These are phyloP conservation scores for Melipona bicolor DNA, from an alignment of 2,888 invertebrate genomes.

Conservation along the genomic window DNA sequence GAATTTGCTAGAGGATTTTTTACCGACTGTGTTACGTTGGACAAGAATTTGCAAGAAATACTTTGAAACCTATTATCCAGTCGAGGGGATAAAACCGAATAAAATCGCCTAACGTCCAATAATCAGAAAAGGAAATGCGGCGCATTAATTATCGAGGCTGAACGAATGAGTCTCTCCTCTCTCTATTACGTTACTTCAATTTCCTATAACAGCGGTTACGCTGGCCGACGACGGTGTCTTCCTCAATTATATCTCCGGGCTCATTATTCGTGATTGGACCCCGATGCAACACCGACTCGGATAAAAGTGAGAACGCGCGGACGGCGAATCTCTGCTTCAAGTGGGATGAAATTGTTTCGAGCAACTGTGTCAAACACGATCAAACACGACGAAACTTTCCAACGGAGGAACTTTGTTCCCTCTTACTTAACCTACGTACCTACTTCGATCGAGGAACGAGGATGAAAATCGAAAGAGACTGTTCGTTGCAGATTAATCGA, in stretches of 20 bases:
- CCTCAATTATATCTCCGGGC: conserved; percentile 65
- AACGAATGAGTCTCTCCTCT: conserved; percentile 1
- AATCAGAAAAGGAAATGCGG: conserved; percentile 45
- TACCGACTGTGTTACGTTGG: not conserved
- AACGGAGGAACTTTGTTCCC: not conserved
- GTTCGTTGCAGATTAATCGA: not conserved
- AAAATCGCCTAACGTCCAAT: conserved; percentile 11
- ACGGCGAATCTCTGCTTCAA: conserved; percentile 2
- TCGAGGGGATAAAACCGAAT: not conserved
- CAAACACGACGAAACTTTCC: not conserved
- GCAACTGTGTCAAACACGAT: not conserved
- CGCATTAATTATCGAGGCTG: conserved; percentile 45
- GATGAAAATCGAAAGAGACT: not conserved
- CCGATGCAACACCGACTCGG: conserved; percentile 24
- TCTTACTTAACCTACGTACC: not conserved
- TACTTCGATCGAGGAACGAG: not conserved
- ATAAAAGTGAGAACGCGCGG: conserved; percentile 52
- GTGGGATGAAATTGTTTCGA: not conserved
- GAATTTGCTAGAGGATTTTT: not conserved
- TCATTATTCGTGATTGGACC: conserved; percentile 60
- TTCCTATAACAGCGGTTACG: conserved; percentile 44
- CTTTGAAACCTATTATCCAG: not conserved
- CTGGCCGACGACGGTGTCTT: conserved; percentile 44
- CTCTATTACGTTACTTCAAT: conserved; percentile 39
- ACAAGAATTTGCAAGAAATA: not conserved